A percentile compares a stretch with the other conserved stretches of the same genome.
phyloP scores from a whole-genome alignment of 2,797 vertebrate genomes.

The Alca torda region DNA sequence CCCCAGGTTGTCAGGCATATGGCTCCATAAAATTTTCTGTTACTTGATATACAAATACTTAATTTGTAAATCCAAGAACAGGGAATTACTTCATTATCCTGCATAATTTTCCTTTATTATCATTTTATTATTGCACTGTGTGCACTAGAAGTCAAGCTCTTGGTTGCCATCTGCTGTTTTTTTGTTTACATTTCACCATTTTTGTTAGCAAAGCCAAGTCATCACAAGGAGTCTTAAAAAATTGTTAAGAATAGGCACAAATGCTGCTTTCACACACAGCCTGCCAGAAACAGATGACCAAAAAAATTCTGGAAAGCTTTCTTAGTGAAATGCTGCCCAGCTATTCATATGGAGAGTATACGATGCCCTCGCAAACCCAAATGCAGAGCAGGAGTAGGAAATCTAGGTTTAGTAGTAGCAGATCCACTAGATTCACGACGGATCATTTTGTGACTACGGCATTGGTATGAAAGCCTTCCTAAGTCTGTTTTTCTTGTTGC shows the following conservation, averaged over 20 bases:
- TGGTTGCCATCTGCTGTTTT: slow-evolving; percentile 59
- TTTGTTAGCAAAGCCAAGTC: background rate
- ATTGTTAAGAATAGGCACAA: background rate
- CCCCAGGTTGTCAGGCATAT: background rate
- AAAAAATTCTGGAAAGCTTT: background rate
- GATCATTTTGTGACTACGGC: background rate
- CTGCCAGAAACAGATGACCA: background rate
- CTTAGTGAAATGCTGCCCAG: background rate
- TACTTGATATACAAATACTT: background rate
- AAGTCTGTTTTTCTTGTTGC: background rate
- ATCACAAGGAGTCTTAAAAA: background rate
- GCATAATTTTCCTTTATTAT: background rate
- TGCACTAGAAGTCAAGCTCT: slow-evolving; percentile 1
- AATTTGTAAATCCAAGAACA: background rate
- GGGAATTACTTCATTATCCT: background rate
- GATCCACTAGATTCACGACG: fast-evolving
- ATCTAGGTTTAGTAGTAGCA: background rate
- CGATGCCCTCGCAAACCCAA: background rate
- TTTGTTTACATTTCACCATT: background rate
- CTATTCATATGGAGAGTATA: fast-evolving
- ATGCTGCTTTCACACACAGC: background rate
- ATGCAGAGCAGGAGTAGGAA: background rate
- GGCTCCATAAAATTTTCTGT: background rate
- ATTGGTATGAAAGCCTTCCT: background rate
- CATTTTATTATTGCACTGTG: background rate